phyloP scores from a whole-genome alignment of 2,888 invertebrate genomes.

The Ormyrus pomaceus region DNA sequence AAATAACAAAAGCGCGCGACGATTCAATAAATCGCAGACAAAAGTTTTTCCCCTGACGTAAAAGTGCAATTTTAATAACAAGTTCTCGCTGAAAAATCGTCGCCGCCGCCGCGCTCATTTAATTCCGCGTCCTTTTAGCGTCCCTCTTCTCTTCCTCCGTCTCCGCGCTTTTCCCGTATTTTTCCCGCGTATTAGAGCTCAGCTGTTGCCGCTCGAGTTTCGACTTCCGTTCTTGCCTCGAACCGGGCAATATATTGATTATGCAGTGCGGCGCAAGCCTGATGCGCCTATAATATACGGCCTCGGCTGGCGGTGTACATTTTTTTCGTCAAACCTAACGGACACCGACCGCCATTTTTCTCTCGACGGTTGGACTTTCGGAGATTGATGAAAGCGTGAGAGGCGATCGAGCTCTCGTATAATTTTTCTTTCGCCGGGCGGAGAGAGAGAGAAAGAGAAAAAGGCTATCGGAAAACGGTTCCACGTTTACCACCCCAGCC shows the following conservation, averaged over 20 bases:
- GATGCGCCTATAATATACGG: too few relatives aligned
- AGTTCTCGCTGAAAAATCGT: background rate
- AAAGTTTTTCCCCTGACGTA: background rate
- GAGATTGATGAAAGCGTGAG: conserved; percentile 2
- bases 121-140: background rate
- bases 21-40: too few relatives aligned
- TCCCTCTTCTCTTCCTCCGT: too few relatives aligned
- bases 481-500: background rate
- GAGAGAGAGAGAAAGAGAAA: background rate
- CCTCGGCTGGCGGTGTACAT: too few relatives aligned
- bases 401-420: background rate
- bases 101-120: background rate
- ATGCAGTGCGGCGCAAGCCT: background rate
- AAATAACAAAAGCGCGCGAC: too few relatives aligned
- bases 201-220: background rate
- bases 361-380: background rate
- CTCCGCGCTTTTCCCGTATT: background rate
- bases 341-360: too few relatives aligned
- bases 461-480: conserved; percentile 27
- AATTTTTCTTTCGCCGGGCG: background rate
- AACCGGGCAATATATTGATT: conserved; percentile 33
- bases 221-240: conserved; percentile 19
- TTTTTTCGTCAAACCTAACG: too few relatives aligned
- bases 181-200: background rate
- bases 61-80: background rate